A percentile compares a stretch with the other conserved stretches of the same genome.
Conservation (phyloP, 2,888 invertebrate genomes). For the Catocala nupta region DNA sequence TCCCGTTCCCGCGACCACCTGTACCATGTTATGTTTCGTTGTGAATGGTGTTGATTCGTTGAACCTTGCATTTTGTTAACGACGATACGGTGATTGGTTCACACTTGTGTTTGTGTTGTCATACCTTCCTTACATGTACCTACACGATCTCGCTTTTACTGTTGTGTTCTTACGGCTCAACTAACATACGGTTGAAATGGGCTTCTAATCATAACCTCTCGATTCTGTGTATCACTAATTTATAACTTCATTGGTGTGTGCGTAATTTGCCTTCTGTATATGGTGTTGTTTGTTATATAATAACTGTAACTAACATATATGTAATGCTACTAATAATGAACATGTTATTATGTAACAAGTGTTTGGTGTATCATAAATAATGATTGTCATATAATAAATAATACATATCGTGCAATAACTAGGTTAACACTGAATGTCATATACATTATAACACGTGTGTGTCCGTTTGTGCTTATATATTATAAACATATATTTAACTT, state of each 20-base stretch:
- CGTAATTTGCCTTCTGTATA: conserved; percentile 85
- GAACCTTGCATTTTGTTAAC: conserved; percentile 68
- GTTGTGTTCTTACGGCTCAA: conserved; percentile 78
- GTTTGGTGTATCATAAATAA: conserved; percentile 61
- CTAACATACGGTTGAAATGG: conserved; percentile 79
- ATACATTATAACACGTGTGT: conserved; percentile 56
- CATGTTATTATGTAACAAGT: conserved; percentile 73
- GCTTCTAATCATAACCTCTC: conserved; percentile 71
- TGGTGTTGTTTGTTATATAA: conserved; percentile 74
- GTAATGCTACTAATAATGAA: conserved; percentile 44
- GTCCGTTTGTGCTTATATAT: conserved; percentile 46
- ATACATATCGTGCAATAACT: conserved; percentile 47
- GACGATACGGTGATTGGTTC: conserved; percentile 85
- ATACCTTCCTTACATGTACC: conserved; percentile 62
- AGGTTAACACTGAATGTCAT: conserved; percentile 62
- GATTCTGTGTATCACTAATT: conserved; percentile 72
- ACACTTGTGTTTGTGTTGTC: conserved; percentile 67
- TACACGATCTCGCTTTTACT: conserved; percentile 76
- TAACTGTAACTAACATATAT: conserved; percentile 59
- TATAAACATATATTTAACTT: conserved; percentile 49
- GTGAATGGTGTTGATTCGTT: conserved; percentile 67
- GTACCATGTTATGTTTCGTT: conserved; percentile 64
- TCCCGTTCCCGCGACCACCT: conserved; percentile 48
- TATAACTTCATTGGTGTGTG: conserved; percentile 80
- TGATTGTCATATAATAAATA: conserved; percentile 44